Evolutionary conservation across 1,140 invertebrate species (phyloP), one percentile per base, ranked within the genome.

Genomic region (Bacillus rossius): DNA sequence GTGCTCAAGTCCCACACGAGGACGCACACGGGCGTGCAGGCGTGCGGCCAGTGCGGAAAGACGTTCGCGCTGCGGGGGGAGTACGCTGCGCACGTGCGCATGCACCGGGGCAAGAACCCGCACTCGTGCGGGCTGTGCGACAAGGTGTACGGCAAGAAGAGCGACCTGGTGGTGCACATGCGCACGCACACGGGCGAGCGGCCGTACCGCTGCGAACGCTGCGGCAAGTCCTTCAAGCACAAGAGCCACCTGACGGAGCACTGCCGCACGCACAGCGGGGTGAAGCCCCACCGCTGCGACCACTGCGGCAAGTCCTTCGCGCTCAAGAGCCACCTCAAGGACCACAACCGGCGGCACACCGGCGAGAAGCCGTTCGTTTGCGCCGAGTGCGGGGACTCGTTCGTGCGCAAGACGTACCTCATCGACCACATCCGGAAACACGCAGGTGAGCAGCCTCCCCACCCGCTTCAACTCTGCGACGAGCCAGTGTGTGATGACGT

Each of bases 351-450:
- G 17, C 74, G 70, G n/a, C 78, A 80, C 64, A 77, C 75, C 29
- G 77, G 61, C 5, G 54, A 60, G 72, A 81, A 86, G 64, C 92
- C 86, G 57, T 91, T 87, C 69, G 87, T 85, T 26, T 92, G 90
- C 71, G 80, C 83, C 26, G 87, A 91, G 67, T 93, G 91, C 73
- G 88, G 88, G 45, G 92, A 92, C 67, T 87, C 85, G 57, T 92
- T 92, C 73, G 88, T 89, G 20, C 81, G 89, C 67, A 90, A 89
- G 75, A 86, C 90, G 0, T 91, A 91, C 10, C 70, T 94, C 7
- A 89, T 86, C 37, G 60, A 58, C 42, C 68, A 69, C 51, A 55
- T 62, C 5, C 23, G 54, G 16, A 59, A 54, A 2, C 87, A 90
- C 52, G 89, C 87, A 1, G 87, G 86, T 8, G 74, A 76, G 67